Evolutionary conservation across 92 coral and sea anemone genomes (phyloP).

Genomic region (Palythoa caribaeorum): DNA sequence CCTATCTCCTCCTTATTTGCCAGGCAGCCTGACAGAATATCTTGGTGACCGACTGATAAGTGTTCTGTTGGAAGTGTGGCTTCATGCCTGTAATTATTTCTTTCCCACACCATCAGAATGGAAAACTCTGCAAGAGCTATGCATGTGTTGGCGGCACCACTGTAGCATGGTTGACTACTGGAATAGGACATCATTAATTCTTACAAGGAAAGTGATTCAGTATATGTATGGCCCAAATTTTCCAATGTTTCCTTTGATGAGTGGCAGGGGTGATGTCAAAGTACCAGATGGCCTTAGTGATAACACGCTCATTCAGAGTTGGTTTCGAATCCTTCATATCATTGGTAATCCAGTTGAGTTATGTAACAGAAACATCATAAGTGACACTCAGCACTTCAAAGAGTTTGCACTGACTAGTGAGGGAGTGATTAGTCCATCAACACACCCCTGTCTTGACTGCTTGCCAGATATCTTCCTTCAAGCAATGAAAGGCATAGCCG

Average conservation of each 20-base stretch:
- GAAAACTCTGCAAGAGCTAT: conserved; percentile 96
- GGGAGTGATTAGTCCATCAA: conserved; percentile 77
- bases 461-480: conserved; percentile 93
- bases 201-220: conserved; percentile 86
- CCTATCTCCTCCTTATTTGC: conserved; percentile 86
- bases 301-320: conserved; percentile 87
- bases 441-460: conserved; percentile 85
- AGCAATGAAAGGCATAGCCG: conserved; percentile 95
- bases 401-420: conserved; percentile 92
- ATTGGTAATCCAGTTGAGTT: conserved; percentile 97
- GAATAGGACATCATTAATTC: conserved; percentile 85
- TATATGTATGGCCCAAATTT: conserved; percentile 88
- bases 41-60: conserved; percentile 86
- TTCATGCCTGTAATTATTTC: conserved; percentile 84
- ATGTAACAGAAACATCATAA: conserved; percentile 82
- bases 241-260: conserved; percentile 71
- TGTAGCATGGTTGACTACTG: conserved; percentile 89
- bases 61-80: conserved; percentile 93
- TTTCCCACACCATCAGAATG: conserved; percentile 96
- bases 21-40: conserved; percentile 94
- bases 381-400: conserved; percentile 90
- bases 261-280: conserved; percentile 85
- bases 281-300: conserved; percentile 78
- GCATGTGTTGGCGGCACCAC: conserved; percentile 97
- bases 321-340: conserved; percentile 97